Percentiles rank a stretch among this genome's conserved stretches.
Evolutionary conservation across 2,888 invertebrate genomes (phyloP).

Genomic region (Drosophila anomelani): DNA sequence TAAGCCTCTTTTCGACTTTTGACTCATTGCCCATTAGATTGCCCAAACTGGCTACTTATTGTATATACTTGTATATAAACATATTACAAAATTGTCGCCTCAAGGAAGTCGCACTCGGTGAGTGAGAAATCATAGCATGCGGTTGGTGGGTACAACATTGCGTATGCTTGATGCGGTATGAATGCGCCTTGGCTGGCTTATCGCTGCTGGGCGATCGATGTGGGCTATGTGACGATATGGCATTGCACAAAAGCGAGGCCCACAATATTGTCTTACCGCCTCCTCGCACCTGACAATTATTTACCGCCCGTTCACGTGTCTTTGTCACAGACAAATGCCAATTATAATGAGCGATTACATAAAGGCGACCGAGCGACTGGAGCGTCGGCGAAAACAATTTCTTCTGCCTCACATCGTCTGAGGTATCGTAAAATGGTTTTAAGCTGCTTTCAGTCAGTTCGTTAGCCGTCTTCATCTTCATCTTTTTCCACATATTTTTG

Average conservation of each 20-base stretch:
- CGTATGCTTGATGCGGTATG: constrained; percentile 67
- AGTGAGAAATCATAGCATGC: constrained; percentile 30
- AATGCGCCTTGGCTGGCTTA: constrained; percentile 54
- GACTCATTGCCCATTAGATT: constrained; percentile 21
- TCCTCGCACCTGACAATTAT: constrained; percentile 54
- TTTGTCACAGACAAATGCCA: constrained; percentile 73
- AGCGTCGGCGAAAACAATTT: constrained; percentile 55
- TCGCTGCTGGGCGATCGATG: constrained; percentile 52
- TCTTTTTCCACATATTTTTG: constrained; percentile 1
- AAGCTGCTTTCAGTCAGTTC: constrained; percentile 55
- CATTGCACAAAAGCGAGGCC: constrained; percentile 42
- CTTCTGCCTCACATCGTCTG: constrained; percentile 36
- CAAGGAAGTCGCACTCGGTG: constrained; percentile 15
- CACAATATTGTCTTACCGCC: constrained; percentile 38
- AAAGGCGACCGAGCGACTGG: constrained; percentile 48
- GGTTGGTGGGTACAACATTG: constrained; percentile 47
- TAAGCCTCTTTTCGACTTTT: constrained; percentile 36
- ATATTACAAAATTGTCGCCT: constrained; percentile 1
- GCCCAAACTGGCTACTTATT: constrained; percentile 13
- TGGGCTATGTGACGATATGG: constrained; percentile 19
- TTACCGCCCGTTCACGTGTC: constrained; percentile 35
- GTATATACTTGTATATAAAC: background rate
- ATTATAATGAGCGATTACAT: constrained; percentile 78
- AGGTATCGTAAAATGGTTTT: constrained; percentile 53
- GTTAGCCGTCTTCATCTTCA: constrained; percentile 39